Conservation (phyloP, 2,113 vertebrate species). For the Poeciliopsis occidentalis region DNA sequence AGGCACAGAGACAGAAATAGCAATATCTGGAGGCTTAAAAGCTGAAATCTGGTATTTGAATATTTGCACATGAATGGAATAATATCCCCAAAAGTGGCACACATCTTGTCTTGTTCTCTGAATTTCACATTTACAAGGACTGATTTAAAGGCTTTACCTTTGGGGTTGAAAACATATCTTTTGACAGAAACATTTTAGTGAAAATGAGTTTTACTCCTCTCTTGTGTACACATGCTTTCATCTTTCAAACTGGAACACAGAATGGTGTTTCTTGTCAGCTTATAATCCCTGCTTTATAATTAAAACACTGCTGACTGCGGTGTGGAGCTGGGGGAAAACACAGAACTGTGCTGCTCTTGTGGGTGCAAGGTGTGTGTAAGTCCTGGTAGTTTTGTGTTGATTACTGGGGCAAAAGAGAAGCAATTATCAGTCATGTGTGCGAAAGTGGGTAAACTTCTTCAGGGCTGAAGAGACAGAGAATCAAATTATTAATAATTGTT, state of each 20-base stretch:
- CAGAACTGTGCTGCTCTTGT: conserved; percentile 14
- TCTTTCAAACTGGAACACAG: conserved; percentile 34
- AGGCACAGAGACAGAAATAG: conserved; percentile 28
- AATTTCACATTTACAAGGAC: conserved; percentile 27
- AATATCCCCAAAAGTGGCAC: conserved; percentile 44
- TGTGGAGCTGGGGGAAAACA: conserved; percentile 21
- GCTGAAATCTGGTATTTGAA: conserved; percentile 45
- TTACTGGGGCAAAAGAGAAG: conserved; percentile 36
- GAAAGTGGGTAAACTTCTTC: conserved; percentile 28
- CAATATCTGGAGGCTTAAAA: conserved; percentile 52
- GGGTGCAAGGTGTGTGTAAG: conserved; percentile 8
- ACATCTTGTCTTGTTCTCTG: conserved; percentile 35
- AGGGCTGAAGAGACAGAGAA: conserved; percentile 67
- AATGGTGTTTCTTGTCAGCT: conserved; percentile 45
- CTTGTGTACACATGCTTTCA: conserved; percentile 48
- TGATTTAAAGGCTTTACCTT: conserved; percentile 44
- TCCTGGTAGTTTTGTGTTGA: conserved; percentile 16
- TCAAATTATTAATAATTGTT: conserved; percentile 79
- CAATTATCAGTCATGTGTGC: conserved; percentile 30
- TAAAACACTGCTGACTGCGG: conserved; percentile 43
- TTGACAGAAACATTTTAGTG: conserved; percentile 31
- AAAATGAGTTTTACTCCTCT: conserved; percentile 29
- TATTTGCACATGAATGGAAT: conserved; percentile 53
- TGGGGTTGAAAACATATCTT: conserved; percentile 35
- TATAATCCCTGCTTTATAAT: conserved; percentile 73